Base-by-base conservation (phyloP, 2,888 invertebrate species). In the Acleris cristana region DNA sequence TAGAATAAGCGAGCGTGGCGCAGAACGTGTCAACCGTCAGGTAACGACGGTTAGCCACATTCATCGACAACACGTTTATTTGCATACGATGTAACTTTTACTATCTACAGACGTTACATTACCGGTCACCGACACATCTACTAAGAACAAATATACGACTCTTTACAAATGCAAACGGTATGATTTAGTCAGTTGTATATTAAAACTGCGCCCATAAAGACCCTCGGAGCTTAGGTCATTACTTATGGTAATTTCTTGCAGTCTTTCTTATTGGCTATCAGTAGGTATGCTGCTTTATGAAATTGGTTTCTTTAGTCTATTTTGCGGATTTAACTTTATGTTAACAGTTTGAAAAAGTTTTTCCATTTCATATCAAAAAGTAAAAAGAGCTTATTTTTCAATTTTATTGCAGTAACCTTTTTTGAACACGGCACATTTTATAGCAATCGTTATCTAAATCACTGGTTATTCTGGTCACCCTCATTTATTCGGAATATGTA, bases 61-160 rank as follows among this genome's bases (percentile, higher is more conserved):
- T 84, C 81, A 88, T 84, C 86, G 74, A 83, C 69, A 79, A 82
- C 84, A 76, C 82, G 79, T 81, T 85, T 90, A 88, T 90, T 90
- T 88, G 86, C 87, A 87, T 88, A 81, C 75, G 79, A 76, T 78
- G 83, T 84, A 81, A 83, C 83, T 83, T 87, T 83, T 82, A 84
- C 80, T 84, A 80, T 83, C 67, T 49, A 58, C 80, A 75, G 73
- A 78, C 59, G 60, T 61, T 65, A 62, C 62, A 56, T 65, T 61
- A 62, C 55, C 59, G 60, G 69, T 49, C 64, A 57, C 51, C 52
- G 48, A 61, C 62, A 61, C 23, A 56, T 64, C 53, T 64, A 60
- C 34, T 34, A 64, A 19, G 45, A 58, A 57, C 45, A 64, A 63
- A 49, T 23, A 57, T 67, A 58, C 23, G 40, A 57, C 52, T 57